Conservation (phyloP, 2,113 vertebrate genomes). For the Sinocyclocheilus rhinocerous region DNA sequence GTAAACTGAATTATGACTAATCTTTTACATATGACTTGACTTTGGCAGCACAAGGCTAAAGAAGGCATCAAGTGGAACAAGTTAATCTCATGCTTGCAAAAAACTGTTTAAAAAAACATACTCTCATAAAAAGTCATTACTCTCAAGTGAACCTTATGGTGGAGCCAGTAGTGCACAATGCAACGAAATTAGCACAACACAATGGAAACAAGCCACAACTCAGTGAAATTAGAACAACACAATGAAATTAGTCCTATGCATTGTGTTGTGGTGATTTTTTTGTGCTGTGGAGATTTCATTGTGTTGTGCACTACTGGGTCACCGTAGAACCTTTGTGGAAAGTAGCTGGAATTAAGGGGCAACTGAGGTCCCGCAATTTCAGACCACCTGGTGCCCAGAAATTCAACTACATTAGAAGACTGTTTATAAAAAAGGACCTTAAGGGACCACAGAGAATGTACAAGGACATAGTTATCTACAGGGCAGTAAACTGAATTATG, state of each 20-base stretch:
- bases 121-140: neutral
- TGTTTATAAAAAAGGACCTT: conserved; percentile 3
- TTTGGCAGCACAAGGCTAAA: neutral
- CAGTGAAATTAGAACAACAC: no score
- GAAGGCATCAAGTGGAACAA: neutral
- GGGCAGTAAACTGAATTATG: conserved; percentile 1
- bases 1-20: neutral
- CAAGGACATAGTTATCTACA: conserved; percentile 1
- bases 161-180: no score
- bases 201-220: no score
- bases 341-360: conserved; percentile 21
- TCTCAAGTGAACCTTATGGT: neutral
- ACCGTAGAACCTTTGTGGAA: neutral
- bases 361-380: conserved; percentile 8
- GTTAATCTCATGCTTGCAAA: neutral
- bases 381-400: conserved; percentile 15
- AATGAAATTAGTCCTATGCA: no score
- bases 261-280: no score
- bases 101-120: neutral
- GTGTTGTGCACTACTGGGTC: no score
- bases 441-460: neutral
- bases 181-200: no score
- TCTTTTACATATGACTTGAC: conserved; percentile 7
- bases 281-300: no score
- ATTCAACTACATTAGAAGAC: conserved; percentile 22